Evolutionary conservation across 1,140 invertebrate genomes (phyloP), one percentile per base, ranked within the genome.

Genomic region (Drosophila pseudoobscura): DNA sequence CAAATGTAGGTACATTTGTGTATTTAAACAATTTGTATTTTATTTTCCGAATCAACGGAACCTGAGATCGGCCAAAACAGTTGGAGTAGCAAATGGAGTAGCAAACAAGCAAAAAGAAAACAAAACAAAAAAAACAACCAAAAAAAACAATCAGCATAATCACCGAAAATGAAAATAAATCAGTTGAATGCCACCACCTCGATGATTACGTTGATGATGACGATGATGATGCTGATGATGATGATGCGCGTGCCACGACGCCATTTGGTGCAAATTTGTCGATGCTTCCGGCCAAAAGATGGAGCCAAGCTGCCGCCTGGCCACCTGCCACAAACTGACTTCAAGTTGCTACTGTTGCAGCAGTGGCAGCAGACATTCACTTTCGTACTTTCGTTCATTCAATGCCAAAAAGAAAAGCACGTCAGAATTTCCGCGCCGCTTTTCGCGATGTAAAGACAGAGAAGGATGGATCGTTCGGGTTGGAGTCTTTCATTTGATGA

Each of bases 231-330:
- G 24, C 7, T 52, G 64, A 51, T 50, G 74, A 53, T 82, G 72
- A 84, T 74, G 80, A 77, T 85, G 80, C 80, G 80, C 80, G 80
- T 85, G 80, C 80, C 73, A 44, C 49, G 74, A 66, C 82, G 77
- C 73, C 73, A 80, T 85, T 85, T 83, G 50, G 61, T 76, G 76
- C 76, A 76, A 76, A 84, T 80, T 73, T 84, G 80, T 80, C 70
- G 68, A 76, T 61, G 80, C 72, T 84, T 85, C 80, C 80, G 76
- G 80, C 70, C 80, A 68, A 54, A 51, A 64, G 39, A 65, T 56
- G 43, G 22, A 39, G 54, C 41, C 39, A 53, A 7, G 15, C 5
- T 55, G 39, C 35, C 13, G 35, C 35, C 29, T 20, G 41, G 31
- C 45, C 51, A 72, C 49, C 66, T 62, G 69, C 69, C 35, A 54